phyloP scores from a whole-genome alignment of 2,797 vertebrate genomes.

The Spinibarbus caldwelli region DNA sequence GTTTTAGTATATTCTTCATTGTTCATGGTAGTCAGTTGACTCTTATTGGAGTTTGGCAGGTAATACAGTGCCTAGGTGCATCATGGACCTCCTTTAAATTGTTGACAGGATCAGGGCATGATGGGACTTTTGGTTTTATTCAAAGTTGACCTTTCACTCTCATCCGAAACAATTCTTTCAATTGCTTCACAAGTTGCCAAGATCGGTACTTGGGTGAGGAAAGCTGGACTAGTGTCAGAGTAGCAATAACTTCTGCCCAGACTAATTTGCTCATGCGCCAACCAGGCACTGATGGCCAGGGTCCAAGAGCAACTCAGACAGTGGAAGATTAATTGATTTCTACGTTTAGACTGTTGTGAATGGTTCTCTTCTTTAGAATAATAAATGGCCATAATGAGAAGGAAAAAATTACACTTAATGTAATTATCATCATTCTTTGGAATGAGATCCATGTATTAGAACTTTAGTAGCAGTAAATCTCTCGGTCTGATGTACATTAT shows the following conservation, averaged over 20 bases:
- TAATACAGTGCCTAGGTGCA: slow-evolving; percentile 52
- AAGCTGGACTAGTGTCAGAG: slow-evolving; percentile 14
- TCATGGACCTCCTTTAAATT: slow-evolving; percentile 15
- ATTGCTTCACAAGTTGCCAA: not conserved
- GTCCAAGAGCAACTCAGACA: slow-evolving; percentile 18
- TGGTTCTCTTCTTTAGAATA: slow-evolving; percentile 33
- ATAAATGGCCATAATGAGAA: slow-evolving; percentile 42
- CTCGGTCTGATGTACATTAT: not conserved
- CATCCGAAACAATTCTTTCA: not conserved
- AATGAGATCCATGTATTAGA: not conserved
- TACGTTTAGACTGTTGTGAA: slow-evolving; percentile 27
- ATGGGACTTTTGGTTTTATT: not conserved
- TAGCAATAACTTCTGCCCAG: slow-evolving; percentile 22
- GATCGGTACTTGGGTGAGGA: slow-evolving; percentile 24
- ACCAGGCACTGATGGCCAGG: slow-evolving; percentile 7
- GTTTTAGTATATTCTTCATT: not conserved
- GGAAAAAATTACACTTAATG: not conserved
- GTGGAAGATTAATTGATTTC: slow-evolving; percentile 43
- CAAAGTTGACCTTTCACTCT: slow-evolving; percentile 3
- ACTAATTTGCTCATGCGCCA: slow-evolving; percentile 29
- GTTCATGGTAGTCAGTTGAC: not conserved
- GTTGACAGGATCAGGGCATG: not conserved
- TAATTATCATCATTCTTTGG: slow-evolving; percentile 31
- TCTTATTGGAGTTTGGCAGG: slow-evolving; percentile 62
- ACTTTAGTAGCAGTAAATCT: not conserved